A percentile compares a stretch with the other conserved stretches of the same genome.
phyloP scores from a whole-genome alignment of 2,888 invertebrate species.

The Druceiella hillmani region DNA sequence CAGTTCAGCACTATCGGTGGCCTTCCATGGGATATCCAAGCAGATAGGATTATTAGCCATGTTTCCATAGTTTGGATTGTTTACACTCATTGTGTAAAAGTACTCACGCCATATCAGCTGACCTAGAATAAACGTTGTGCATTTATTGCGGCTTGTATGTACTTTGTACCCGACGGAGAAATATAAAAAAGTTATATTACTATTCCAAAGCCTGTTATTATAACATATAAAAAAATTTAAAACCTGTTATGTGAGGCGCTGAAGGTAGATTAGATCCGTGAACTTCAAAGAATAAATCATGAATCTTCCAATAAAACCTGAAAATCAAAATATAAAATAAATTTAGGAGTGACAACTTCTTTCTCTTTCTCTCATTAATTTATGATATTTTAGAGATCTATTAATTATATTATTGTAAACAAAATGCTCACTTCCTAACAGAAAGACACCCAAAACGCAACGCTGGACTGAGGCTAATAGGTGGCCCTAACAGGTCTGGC shows the following conservation, averaged over 20 bases:
- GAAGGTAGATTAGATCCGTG: slow-evolving; percentile 39
- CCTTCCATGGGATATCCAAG: slow-evolving; percentile 63
- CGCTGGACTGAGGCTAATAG: slow-evolving; percentile 65
- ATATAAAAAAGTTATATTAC: no score
- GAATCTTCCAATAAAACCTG: slow-evolving; percentile 65
- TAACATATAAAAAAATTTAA: background rate
- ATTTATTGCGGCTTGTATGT: no score
- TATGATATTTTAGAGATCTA: slow-evolving; percentile 1
- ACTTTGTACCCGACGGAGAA: no score
- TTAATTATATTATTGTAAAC: no score
- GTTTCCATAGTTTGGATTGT: slow-evolving; percentile 62
- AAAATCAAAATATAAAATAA: slow-evolving; percentile 17
- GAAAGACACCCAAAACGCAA: slow-evolving; percentile 68
- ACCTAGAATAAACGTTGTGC: no score
- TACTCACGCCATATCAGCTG: slow-evolving; percentile 74
- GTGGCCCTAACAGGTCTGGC: slow-evolving; percentile 61
- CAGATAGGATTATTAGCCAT: slow-evolving; percentile 69
- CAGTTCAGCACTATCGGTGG: slow-evolving; percentile 45
- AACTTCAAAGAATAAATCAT: slow-evolving; percentile 57
- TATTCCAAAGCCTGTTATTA: background rate
- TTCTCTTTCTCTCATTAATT: background rate
- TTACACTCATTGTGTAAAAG: slow-evolving; percentile 73
- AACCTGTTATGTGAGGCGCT: slow-evolving; percentile 43
- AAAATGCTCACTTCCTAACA: slow-evolving; percentile 51
- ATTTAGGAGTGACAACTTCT: background rate